Evolutionary conservation across 1,140 invertebrate species (phyloP), one percentile per base, ranked within the genome.

Genomic region (Ylistrum balloti): DNA sequence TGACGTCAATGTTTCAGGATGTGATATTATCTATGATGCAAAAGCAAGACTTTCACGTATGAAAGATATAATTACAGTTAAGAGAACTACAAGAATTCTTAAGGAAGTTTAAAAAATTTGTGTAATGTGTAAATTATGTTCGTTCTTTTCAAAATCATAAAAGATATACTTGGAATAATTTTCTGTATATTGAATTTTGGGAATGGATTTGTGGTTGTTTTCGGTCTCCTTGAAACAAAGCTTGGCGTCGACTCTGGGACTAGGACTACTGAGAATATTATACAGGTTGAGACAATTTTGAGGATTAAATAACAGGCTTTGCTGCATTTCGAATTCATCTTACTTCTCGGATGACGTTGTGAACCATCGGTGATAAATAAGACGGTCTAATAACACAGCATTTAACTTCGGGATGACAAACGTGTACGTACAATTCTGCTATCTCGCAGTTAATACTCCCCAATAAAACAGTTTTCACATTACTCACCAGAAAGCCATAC

Each of bases 291-390:
- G 56, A 74, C 56, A 74, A 74, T 74, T 74, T 74, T 74, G 56
- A 74, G 56, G 56, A 74, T 74, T 74, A 74, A 74, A 74, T 74
- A 17, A 74, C 56, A 74, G 56, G 56, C 22, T 74, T 28, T 74
- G 56, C 56, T 74, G 56, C 56, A 74, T 74, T 74, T 74, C 56
- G 22, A 74, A 74, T 74, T 28, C 56, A 74, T 74, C 56, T 74
- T 74, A n/a, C 56, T 74, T 74, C 56, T 74, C 56, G 56, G n/a
- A 74, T 74, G 56, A 74, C 56, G 56, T 74, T 74, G 56, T 74
- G 56, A 74, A 74, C 56, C 56, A n/a, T 74, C 56, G 1, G 56
- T 74, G 56, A 74, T 74, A 74, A 74, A 74, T 74, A 74, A 74
- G 56, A 1, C 56, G 20, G 22, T 11, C 9, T 74, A 74, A 74